These are phyloP conservation scores for Nyctereutes procyonoides DNA, from an alignment of 2,113 vertebrate genomes.

Conservation along the genomic window DNA sequence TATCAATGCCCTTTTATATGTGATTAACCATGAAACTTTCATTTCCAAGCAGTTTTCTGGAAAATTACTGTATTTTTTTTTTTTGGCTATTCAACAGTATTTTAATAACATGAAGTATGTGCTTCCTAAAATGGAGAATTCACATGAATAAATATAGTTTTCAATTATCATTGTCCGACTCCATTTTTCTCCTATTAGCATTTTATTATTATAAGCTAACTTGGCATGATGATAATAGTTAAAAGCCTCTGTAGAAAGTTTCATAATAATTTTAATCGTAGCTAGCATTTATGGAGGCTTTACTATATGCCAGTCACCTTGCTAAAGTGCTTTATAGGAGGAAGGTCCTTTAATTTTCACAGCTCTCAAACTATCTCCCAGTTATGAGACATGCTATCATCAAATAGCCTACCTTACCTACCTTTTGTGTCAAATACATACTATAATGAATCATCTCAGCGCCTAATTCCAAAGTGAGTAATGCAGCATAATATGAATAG, in stretches of 20 bases:
- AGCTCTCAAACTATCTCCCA: background rate
- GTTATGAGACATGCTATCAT: background rate
- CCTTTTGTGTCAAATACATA: slow-evolving; percentile 8
- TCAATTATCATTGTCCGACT: background rate
- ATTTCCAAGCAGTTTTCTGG: background rate
- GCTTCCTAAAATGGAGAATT: slow-evolving; percentile 4
- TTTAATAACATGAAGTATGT: slow-evolving; percentile 35
- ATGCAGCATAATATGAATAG: background rate
- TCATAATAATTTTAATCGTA: slow-evolving; percentile 18
- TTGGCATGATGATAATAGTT: background rate
- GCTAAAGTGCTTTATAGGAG: slow-evolving; percentile 10
- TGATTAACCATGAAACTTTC: background rate
- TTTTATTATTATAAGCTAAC: slow-evolving; percentile 45
- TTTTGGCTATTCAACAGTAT: background rate
- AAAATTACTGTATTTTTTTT: background rate
- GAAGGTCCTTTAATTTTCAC: slow-evolving; percentile 20
- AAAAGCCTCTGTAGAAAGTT: slow-evolving; percentile 4
- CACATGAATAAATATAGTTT: slow-evolving; percentile 8
- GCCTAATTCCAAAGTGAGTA: background rate
- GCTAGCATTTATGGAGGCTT: background rate
- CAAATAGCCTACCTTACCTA: background rate
- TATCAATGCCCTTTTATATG: background rate
- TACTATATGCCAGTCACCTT: background rate
- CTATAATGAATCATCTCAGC: background rate
- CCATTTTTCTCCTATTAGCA: background rate